Conservation (phyloP, 2,797 vertebrate species). For the Chrysolophus pictus region DNA sequence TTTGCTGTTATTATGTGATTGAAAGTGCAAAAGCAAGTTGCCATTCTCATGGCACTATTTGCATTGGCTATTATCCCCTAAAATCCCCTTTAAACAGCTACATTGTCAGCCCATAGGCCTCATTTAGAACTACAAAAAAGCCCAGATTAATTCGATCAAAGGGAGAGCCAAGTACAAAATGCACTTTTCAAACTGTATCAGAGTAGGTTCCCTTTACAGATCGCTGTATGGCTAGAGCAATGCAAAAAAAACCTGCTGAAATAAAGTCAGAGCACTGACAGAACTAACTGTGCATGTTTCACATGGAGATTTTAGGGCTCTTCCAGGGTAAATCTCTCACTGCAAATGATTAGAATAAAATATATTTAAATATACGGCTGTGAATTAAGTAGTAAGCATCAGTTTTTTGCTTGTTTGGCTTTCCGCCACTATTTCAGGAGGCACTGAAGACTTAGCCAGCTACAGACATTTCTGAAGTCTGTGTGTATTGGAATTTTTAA, state of each 20-base stretch:
- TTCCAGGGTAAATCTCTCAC: slow-evolving; percentile 49
- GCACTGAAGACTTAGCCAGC: slow-evolving; percentile 74
- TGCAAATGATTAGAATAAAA: slow-evolving; percentile 67
- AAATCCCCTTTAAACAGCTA: slow-evolving; percentile 95
- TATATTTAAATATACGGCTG: slow-evolving; percentile 67
- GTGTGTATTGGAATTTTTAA: neutral
- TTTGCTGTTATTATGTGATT: slow-evolving; percentile 84
- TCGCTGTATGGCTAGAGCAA: slow-evolving; percentile 84
- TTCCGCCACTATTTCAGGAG: slow-evolving; percentile 78
- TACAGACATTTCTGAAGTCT: slow-evolving; percentile 21
- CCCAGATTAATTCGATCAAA: slow-evolving; percentile 94
- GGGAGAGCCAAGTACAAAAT: slow-evolving; percentile 90
- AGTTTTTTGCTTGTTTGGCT: slow-evolving; percentile 57
- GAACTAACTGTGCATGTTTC: slow-evolving; percentile 69
- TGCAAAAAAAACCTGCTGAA: slow-evolving; percentile 53
- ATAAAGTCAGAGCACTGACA: slow-evolving; percentile 67
- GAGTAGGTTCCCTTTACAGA: slow-evolving; percentile 89
- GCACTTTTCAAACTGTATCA: slow-evolving; percentile 91
- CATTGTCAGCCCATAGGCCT: slow-evolving; percentile 89
- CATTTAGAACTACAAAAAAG: slow-evolving; percentile 90
- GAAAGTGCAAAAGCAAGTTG: slow-evolving; percentile 87
- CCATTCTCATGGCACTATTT: slow-evolving; percentile 94
- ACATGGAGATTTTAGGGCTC: slow-evolving; percentile 41
- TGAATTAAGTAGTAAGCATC: slow-evolving; percentile 38
- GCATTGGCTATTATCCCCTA: slow-evolving; percentile 92